phyloP scores from a whole-genome alignment of 2,888 invertebrate genomes.

The Mylabris sibirica region DNA sequence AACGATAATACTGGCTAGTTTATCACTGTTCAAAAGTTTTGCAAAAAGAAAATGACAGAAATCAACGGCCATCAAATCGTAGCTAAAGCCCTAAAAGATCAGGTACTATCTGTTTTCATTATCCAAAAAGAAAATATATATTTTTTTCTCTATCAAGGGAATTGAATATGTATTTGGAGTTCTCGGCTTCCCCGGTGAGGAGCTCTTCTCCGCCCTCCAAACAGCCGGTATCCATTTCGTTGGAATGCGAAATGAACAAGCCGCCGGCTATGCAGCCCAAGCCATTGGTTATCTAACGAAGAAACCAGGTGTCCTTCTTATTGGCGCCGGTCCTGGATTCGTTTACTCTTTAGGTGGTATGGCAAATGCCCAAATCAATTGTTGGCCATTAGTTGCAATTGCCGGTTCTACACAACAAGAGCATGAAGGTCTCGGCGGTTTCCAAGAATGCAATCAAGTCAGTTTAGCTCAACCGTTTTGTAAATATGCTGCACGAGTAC shows the following conservation, averaged over 20 bases:
- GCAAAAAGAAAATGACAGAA: background rate
- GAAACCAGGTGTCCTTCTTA: conserved; percentile 87
- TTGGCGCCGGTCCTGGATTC: conserved; percentile 95
- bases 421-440: conserved; percentile 95
- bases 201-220: conserved; percentile 73
- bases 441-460: conserved; percentile 72
- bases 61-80: background rate
- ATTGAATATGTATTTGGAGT: background rate
- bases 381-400: conserved; percentile 93
- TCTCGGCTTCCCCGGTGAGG: background rate
- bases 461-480: conserved; percentile 88
- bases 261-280: conserved; percentile 97
- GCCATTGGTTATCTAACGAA: conserved; percentile 93
- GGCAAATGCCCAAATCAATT: conserved; percentile 96
- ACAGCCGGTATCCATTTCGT: conserved; percentile 86
- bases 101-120: background rate
- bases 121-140: no score
- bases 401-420: conserved; percentile 91
- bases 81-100: background rate
- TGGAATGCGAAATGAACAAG: conserved; percentile 97
- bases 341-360: conserved; percentile 92
- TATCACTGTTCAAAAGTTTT: background rate
- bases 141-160: background rate
- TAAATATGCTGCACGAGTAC: conserved; percentile 91
- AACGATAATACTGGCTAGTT: no score